Evolutionary conservation across 1,140 invertebrate genomes (phyloP), one percentile per base, ranked within the genome.

Genomic region (Bombyx mandarina): DNA sequence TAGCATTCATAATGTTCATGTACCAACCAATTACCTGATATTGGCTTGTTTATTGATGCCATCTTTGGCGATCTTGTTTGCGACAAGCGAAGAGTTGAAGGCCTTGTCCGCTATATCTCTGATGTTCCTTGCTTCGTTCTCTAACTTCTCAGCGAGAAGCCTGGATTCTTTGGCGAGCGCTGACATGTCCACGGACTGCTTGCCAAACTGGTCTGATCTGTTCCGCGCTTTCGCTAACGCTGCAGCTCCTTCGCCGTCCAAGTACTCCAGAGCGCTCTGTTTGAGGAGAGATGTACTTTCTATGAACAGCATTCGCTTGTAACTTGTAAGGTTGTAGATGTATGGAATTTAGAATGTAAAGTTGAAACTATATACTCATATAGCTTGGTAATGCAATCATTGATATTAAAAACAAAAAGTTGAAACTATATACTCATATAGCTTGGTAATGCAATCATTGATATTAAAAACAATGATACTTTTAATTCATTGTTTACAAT

Each of bases 151-250:
- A 1, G 96, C 95, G 3, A 95, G 71, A 9, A 91, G 79, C 22
- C 97, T 90, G 4, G 97, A 96, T 77, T 97, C 93, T 58, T 95
- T 91, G 0, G 97, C 96, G 50, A 98, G 95, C 10, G 92, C 90
- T 1, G 96, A 96, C 94, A 99, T 98, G 67, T 95, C 93, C 26
- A 94, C 90, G 12, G 95, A 98, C 73, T 98, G 95, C 65, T 96
- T 93, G 6, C 97, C 97, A 79, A 96, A 96, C 81, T 96, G 92
- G 49, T 93, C 91, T 0, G 96, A 95, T 47, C 95, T 92, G 66
- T 94, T 92, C 73, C 92, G 90, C 0, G 97, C 97, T 67, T 94
- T 93, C 1, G 90, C 82, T 48, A 98, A 82, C 0, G 96, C 96
- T 26, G 90, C 89, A 22, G 89, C 89, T 4, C 96, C 97, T 74